These are phyloP conservation scores for Chelonoidis abingdonii DNA, from an alignment of 2,113 vertebrate genomes.

Conservation along the genomic window DNA sequence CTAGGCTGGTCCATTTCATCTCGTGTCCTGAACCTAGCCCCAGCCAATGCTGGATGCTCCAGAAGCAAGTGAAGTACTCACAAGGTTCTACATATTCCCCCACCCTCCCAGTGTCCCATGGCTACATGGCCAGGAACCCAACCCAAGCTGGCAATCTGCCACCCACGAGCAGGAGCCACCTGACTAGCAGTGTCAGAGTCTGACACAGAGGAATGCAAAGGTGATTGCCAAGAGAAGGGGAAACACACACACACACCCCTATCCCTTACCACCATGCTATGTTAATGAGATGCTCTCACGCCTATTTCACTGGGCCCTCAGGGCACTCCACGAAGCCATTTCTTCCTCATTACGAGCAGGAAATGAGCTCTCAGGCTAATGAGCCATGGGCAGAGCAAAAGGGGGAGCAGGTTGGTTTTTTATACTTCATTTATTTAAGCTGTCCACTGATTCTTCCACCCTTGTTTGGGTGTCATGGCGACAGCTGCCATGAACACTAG, in stretches of 20 bases:
- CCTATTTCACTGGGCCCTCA: neutral
- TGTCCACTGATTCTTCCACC: neutral
- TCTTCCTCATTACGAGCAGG: conserved; percentile 9
- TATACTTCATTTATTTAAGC: neutral
- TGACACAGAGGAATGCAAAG: neutral
- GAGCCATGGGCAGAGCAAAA: neutral
- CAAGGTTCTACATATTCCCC: neutral
- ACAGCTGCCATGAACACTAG: neutral
- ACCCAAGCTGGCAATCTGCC: neutral
- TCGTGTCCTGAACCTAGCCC: neutral
- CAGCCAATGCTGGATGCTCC: neutral
- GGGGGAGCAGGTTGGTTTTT: neutral
- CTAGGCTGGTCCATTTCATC: neutral
- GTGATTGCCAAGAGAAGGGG: neutral
- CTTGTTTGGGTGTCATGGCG: neutral
- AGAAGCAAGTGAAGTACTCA: neutral
- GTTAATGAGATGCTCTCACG: neutral
- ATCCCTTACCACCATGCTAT: neutral
- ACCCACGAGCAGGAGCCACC: neutral
- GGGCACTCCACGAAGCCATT: neutral
- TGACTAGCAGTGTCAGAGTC: neutral
- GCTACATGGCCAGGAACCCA: neutral
- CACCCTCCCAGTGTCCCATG: neutral
- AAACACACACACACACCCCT: neutral
- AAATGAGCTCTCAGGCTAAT: conserved; percentile 20